Evolutionary conservation across 2,888 invertebrate genomes (phyloP).

Genomic region (Empis stercorea): DNA sequence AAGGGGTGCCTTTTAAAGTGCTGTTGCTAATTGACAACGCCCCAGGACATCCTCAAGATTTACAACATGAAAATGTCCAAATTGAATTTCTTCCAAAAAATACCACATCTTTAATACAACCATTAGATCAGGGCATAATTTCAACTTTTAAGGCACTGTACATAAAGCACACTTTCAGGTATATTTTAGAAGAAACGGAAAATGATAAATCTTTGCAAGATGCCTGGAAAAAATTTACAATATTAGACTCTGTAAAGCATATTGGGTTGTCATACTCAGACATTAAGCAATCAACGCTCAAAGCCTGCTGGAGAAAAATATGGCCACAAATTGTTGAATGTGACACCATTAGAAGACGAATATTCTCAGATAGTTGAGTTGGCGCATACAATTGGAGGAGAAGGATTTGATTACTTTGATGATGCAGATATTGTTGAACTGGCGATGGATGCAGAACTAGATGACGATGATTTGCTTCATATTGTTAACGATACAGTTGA

Average conservation of each 20-base stretch:
- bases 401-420: slow-evolving; percentile 13
- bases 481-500: slow-evolving; percentile 6
- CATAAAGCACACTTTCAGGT: slow-evolving; percentile 13
- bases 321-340: slow-evolving; percentile 14
- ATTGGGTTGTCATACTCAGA: slow-evolving; percentile 8
- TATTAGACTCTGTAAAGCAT: slow-evolving; percentile 14
- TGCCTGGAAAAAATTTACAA: slow-evolving; percentile 4
- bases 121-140: slow-evolving; percentile 5
- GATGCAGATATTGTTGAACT: slow-evolving; percentile 10
- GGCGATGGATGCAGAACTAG: slow-evolving; percentile 9
- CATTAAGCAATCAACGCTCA: slow-evolving; percentile 15
- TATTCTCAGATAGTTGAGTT: slow-evolving; percentile 7
- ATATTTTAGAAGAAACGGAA: slow-evolving; percentile 12
- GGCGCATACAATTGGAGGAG: slow-evolving; percentile 11
- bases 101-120: slow-evolving; percentile 18
- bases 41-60: slow-evolving; percentile 13
- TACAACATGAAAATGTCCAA: slow-evolving; percentile 10
- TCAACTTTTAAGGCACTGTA: slow-evolving; percentile 1
- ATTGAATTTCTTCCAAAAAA: slow-evolving; percentile 16
- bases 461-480: slow-evolving; percentile 11
- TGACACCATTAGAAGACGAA: slow-evolving; percentile 6
- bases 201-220: background rate
- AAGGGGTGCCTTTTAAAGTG: slow-evolving; percentile 9
- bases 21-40: slow-evolving; percentile 13
- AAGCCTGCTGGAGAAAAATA: slow-evolving; percentile 18